Percentiles rank a stretch among this genome's conserved stretches.
phyloP scores from a whole-genome alignment of 37 sponge, comb jelly and placozoan genomes.

The Bolinopsis microptera region DNA sequence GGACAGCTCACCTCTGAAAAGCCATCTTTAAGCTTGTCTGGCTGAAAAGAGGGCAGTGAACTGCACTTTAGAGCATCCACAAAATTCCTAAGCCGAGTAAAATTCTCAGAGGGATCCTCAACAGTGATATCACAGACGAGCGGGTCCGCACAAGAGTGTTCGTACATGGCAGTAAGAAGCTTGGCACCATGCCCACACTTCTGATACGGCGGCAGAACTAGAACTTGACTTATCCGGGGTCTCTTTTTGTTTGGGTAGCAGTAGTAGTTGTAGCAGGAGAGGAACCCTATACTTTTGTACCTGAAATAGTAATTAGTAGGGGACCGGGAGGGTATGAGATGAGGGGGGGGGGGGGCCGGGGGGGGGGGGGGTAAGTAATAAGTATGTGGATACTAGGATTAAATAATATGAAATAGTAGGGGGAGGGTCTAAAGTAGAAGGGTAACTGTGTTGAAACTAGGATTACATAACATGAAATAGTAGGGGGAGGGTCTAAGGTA shows the following conservation, averaged over 20 bases:
- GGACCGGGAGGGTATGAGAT: too few species aligned
- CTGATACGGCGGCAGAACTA: slow-evolving; percentile 90
- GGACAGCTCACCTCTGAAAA: slow-evolving; percentile 54
- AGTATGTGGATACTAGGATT: too few species aligned
- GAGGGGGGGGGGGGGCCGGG: not conserved
- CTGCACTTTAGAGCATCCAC: slow-evolving; percentile 84
- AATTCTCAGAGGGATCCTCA: slow-evolving; percentile 94
- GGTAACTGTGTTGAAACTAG: too few species aligned
- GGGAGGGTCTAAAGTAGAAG: too few species aligned
- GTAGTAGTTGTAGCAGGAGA: slow-evolving; percentile 83
- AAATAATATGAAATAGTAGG: too few species aligned
- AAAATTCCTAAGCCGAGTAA: slow-evolving; percentile 78
- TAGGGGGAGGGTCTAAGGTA: too few species aligned
- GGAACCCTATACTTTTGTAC: slow-evolving; percentile 82
- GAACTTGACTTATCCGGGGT: slow-evolving; percentile 86
- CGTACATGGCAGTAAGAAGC: slow-evolving; percentile 78
- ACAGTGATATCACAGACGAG: slow-evolving; percentile 75
- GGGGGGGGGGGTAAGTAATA: too few species aligned
- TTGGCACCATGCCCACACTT: slow-evolving; percentile 74
- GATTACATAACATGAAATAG: too few species aligned
- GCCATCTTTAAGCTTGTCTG: slow-evolving; percentile 71
- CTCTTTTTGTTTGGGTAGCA: slow-evolving; percentile 86
- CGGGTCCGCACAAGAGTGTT: slow-evolving; percentile 68
- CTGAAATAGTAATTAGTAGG: not conserved
- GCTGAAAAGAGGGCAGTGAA: slow-evolving; percentile 69